These are phyloP conservation scores for Apodemus agrarius DNA, from an alignment of 2,797 vertebrate species.

Conservation along the genomic window DNA sequence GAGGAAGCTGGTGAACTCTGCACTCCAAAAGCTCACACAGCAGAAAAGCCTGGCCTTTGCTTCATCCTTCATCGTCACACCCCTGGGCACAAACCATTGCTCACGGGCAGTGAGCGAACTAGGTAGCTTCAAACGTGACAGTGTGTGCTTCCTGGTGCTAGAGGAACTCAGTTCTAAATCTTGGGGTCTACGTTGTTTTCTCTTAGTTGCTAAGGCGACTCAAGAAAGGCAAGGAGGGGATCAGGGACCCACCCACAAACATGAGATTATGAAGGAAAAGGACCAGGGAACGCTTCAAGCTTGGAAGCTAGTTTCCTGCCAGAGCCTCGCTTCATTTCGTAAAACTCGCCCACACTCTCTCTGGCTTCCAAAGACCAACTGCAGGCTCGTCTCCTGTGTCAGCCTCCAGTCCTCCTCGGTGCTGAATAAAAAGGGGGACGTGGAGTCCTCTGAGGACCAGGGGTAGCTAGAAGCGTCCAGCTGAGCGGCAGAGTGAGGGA, in stretches of 20 bases:
- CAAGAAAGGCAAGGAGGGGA: conserved; percentile 17
- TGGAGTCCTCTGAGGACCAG: conserved; percentile 18
- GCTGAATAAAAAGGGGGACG: conserved; percentile 1
- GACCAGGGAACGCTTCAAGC: conserved; percentile 16
- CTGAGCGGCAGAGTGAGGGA: conserved; percentile 7
- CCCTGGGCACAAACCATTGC: neutral
- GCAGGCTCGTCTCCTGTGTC: neutral
- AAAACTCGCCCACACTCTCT: conserved; percentile 6
- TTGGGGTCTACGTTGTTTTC: neutral
- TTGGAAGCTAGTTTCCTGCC: conserved; percentile 50
- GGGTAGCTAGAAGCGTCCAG: conserved; percentile 7
- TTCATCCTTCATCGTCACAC: neutral
- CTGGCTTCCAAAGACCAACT: conserved; percentile 61
- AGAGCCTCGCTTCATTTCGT: conserved; percentile 47
- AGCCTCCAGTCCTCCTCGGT: neutral
- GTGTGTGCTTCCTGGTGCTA: neutral
- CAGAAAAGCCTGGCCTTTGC: neutral
- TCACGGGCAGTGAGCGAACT: neutral
- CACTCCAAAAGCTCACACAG: neutral
- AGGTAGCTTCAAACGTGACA: neutral
- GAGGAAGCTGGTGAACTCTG: neutral
- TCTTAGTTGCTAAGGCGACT: neutral
- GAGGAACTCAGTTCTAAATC: neutral
- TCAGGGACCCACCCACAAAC: conserved; percentile 27
- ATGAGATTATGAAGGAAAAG: conserved; percentile 60